Evolutionary conservation across 2,113 vertebrate species (phyloP).

Genomic region (Puma concolor): DNA sequence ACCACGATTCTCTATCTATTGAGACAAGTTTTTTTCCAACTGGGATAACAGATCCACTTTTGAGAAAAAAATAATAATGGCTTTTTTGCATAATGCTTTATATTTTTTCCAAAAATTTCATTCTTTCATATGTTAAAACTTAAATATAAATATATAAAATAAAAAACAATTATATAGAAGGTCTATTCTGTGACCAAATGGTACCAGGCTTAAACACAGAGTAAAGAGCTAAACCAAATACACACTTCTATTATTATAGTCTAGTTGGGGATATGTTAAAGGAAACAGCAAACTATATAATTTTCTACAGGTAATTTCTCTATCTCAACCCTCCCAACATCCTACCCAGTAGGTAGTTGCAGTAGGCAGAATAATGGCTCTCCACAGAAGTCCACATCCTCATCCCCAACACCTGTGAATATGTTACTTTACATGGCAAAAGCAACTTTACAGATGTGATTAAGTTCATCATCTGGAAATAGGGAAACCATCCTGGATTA

Average conservation of each 20-base stretch:
- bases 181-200: background rate
- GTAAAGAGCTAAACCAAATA: background rate
- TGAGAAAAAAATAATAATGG: background rate
- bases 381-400: background rate
- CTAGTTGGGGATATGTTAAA: background rate
- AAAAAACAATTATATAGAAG: background rate
- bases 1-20: background rate
- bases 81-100: background rate
- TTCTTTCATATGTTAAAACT: background rate
- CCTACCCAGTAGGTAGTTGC: background rate
- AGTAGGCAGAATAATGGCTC: background rate
- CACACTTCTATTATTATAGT: background rate
- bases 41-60: background rate
- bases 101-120: conserved; percentile 20
- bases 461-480: background rate
- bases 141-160: conserved; percentile 35
- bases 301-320: background rate
- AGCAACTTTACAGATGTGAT: background rate
- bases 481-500: background rate
- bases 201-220: background rate
- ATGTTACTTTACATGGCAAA: background rate
- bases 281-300: background rate
- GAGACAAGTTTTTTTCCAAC: background rate
- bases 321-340: background rate
- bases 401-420: background rate